A percentile compares a stretch with the other conserved stretches of the same genome.
Evolutionary conservation across 2,888 invertebrate genomes (phyloP).

Genomic region (Epiblema foenella): DNA sequence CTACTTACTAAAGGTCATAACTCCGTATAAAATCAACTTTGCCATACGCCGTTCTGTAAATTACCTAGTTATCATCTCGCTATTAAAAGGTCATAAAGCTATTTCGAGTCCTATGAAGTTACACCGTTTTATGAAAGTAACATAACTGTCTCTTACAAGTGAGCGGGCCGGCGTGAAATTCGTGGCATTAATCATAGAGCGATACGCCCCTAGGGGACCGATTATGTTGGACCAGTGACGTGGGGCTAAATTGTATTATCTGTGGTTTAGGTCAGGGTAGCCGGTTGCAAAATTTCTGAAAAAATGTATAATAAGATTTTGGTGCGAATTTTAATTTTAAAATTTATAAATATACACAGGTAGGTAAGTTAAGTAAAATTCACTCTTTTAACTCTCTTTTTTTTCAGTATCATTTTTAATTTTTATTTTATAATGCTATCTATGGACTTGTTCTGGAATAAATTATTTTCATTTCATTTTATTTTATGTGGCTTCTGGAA

Average conservation of each 20-base stretch:
- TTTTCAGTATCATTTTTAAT: too few relatives aligned
- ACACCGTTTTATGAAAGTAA: not conserved
- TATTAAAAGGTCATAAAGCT: not conserved
- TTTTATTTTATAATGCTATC: too few relatives aligned
- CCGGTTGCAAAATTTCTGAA: not conserved
- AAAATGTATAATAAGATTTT: not conserved
- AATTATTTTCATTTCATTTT: too few relatives aligned
- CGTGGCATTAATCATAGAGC: constrained; percentile 61
- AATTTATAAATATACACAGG: too few relatives aligned
- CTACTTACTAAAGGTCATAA: not conserved
- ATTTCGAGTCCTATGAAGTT: not conserved
- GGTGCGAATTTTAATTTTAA: too few relatives aligned
- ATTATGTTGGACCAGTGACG: constrained; percentile 48
- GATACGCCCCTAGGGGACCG: constrained; percentile 49
- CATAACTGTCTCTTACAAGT: constrained; percentile 57
- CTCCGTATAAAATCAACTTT: not conserved
- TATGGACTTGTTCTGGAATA: too few relatives aligned
- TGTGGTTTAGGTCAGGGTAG: constrained; percentile 13
- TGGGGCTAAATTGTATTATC: constrained; percentile 27
- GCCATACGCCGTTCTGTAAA: constrained; percentile 4
- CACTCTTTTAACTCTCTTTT: too few relatives aligned
- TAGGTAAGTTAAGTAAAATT: too few relatives aligned
- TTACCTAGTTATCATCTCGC: too few relatives aligned
- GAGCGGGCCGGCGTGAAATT: constrained; percentile 57
- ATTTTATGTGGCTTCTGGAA: too few relatives aligned